Conservation (phyloP, 2,888 invertebrate genomes). For the Agrotis puta region DNA sequence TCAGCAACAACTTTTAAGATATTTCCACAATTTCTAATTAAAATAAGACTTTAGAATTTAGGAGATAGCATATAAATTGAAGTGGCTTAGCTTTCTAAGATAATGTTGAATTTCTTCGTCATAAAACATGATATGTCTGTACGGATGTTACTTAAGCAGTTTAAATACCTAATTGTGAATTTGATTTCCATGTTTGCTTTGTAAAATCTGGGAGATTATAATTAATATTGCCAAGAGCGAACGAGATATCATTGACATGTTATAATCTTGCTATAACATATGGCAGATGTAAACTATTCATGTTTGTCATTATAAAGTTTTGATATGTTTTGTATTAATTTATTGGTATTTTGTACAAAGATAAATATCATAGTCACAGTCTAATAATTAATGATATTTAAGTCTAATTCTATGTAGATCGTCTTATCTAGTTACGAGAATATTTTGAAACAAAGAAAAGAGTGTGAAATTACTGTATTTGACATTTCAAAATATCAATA, state of each 20-base stretch:
- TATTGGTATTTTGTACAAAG: slow-evolving; percentile 20
- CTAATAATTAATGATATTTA: neutral
- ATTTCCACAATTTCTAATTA: slow-evolving; percentile 54
- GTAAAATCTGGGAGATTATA: slow-evolving; percentile 17
- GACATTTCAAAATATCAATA: too few species aligned
- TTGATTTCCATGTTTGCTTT: slow-evolving; percentile 35
- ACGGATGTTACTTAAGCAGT: slow-evolving; percentile 34
- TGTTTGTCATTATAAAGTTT: slow-evolving; percentile 28
- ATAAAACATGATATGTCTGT: slow-evolving; percentile 47
- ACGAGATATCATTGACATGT: slow-evolving; percentile 9
- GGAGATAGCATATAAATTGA: slow-evolving; percentile 46
- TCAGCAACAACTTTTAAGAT: neutral
- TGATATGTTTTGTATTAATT: slow-evolving; percentile 16
- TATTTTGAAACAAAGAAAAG: too few species aligned
- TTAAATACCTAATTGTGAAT: slow-evolving; percentile 28
- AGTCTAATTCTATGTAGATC: neutral
- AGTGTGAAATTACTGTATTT: too few species aligned
- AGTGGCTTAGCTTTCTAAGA: slow-evolving; percentile 33
- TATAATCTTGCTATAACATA: slow-evolving; percentile 19
- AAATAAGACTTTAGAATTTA: slow-evolving; percentile 53
- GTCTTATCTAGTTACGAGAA: too few species aligned
- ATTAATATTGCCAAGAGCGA: slow-evolving; percentile 11
- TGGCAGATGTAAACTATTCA: slow-evolving; percentile 26
- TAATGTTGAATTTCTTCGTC: slow-evolving; percentile 37
- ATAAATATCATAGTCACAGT: neutral